Evolutionary conservation across 2,113 vertebrate species (phyloP), one percentile per base, ranked within the genome.

Genomic region (Oostethus manadensis): DNA sequence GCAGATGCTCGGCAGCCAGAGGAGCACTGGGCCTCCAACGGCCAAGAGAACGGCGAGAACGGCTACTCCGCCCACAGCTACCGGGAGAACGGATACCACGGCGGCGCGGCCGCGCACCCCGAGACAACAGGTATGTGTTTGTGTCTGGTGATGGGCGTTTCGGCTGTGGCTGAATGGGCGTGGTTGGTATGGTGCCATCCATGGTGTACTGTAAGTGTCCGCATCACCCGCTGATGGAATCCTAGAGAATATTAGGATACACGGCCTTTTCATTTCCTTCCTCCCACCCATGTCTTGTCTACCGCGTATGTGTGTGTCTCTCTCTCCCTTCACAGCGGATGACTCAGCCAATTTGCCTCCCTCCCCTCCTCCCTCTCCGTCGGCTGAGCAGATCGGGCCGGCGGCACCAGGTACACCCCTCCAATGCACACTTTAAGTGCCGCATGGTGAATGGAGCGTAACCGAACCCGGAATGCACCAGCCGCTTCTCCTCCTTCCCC

Each of bases 311-410:
- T 74, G 59, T 56, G 56, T 77, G 64, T 77, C 76, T 75, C 59
- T 73, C 77, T 89, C 56, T 66, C 78, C 77, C 78, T 80, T 71
- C 70, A 72, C 92, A 94, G 93, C 91, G 60, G 94, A 97, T 88
- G 94, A 97, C 70, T 93, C 93, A 71, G 88, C 92, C 88, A 94
- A 97, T 82, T 88, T 98, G 90, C 95, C 95, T 87, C 95, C 95
- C 84, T 97, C 95, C 77, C 95, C 95, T 55, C 95, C 95, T 81
- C 95, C 94, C 0, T 98, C 95, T 13, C 95, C 95, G 76, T 94
- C 94, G 81, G 93, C 94, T 14, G 94, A 94, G 87, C 91, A 93
- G 88, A 91, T 90, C 33, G 90, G 91, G 75, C 72, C 89, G 18
- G 81, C 93, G 88, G 92, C 93, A 74, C 91, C 92, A 96, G 94